Evolutionary conservation across 2,797 vertebrate species (phyloP), one percentile per base, ranked within the genome.

Genomic region (Hipposideros larvatus): DNA sequence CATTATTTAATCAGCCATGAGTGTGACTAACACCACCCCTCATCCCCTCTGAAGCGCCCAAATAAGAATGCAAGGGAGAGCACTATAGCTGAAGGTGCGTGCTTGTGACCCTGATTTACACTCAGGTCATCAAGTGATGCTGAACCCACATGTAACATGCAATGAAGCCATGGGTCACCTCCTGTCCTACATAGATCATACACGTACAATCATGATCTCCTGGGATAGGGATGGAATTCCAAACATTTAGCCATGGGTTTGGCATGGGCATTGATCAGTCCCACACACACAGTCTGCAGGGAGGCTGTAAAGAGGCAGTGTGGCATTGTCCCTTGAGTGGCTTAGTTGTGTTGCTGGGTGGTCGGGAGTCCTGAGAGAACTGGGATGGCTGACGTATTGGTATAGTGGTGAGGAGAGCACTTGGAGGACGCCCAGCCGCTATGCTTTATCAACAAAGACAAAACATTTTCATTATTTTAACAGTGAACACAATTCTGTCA

Each of bases 381-480:
- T 48, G 48, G 74, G 13, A 21, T 71, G 34, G 68, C 28, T 48
- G 46, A 65, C 10, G n/a, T 51, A 15, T 46, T 37, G 3, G 26
- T 46, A 10, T 22, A 28, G 7, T 31, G 48, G 2, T n/a, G 2
- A 79, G 46, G 13, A 63, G 79, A 63, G 79, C 46, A 71, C 14
- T 78, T 71, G 77, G 51, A 92, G n/a, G 34, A 68, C n/a, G 87
- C 53, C n/a, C 10, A 71, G 85, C 14, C 41, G 22, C 74, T 95
- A 26, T 59, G 59, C 21, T 83, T 83, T 82, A 90, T 80, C 87
- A 90, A 28, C 68, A 13, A 55, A 53, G 31, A 84, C 24, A 65
- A 80, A 77, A 77, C 11, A 92, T 92, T 92, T 92, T 74, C 37
- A 84, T 37, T 84, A 79, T 93, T 96, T 96, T 87, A 95, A 75